These are phyloP conservation scores for Cyanocitta stelleri DNA, from an alignment of 2,113 vertebrate species.

Conservation along the genomic window DNA sequence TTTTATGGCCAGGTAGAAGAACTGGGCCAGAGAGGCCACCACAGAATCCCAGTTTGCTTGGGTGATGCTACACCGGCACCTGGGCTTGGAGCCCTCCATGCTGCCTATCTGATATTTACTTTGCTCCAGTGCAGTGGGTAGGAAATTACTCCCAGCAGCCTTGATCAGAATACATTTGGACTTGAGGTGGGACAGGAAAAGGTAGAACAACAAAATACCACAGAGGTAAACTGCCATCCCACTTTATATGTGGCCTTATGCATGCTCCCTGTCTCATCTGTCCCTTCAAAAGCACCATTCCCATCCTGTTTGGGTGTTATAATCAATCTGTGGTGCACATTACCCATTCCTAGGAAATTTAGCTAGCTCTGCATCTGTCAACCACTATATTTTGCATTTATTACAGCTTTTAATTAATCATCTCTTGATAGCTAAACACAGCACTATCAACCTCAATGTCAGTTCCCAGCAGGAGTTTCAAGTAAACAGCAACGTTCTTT, in stretches of 20 bases:
- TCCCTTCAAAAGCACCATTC: neutral
- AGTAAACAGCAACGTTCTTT: neutral
- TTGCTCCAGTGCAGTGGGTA: neutral
- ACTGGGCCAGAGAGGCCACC: neutral
- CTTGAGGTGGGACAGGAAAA: neutral
- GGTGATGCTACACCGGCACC: neutral
- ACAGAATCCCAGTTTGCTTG: neutral
- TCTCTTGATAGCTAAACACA: constrained; percentile 1
- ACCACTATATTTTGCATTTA: neutral
- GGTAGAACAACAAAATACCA: neutral
- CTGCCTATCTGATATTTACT: neutral
- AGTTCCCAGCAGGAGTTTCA: neutral
- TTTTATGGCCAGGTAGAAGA: neutral
- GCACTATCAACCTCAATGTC: neutral
- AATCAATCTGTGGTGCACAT: neutral
- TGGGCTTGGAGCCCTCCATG: neutral
- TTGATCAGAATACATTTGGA: neutral
- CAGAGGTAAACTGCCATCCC: neutral
- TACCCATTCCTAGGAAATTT: neutral
- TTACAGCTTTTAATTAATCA: constrained; percentile 6
- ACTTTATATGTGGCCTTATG: neutral
- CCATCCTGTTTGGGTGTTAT: neutral
- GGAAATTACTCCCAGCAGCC: neutral
- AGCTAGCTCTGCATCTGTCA: neutral
- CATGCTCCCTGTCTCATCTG: neutral